Evolutionary conservation across 1,140 invertebrate species (phyloP), one percentile per base, ranked within the genome.

Genomic region (Atta colombica): DNA sequence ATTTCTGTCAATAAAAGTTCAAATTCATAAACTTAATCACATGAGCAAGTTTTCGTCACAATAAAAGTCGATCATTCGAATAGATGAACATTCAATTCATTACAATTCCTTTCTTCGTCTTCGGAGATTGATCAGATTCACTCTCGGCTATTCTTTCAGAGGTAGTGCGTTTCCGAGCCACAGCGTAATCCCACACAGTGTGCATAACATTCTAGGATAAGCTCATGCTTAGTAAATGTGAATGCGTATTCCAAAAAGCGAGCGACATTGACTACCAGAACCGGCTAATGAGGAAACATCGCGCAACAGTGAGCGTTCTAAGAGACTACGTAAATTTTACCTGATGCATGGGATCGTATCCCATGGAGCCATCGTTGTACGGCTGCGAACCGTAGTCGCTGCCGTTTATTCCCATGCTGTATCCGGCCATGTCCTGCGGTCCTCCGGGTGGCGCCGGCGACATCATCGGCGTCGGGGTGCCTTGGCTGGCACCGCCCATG

Each of bases 391-490:
- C 97, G 87, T 97, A 97, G 94, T 98, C 98, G 93, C 98, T 98
- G 85, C 98, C 97, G 87, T 97, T 97, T 91, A 98, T 98, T 53
- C 97, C 97, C 96, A 98, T 97, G 86, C 97, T 97, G 95, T 98
- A 98, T 51, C 98, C 98, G 96, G 98, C 98, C 91, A 97, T 98
- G 94, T 98, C 98, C 94, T 98, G 98, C 2, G 95, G 94, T 69
- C 95, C 96, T 61, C 96, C 95, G 87, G 97, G 97, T 58, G 98
- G 98, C 92, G 98, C 98, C 88, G 98, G 98, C 82, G 98, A 98
- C 98, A 99, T 98, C 97, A 99, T 98, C 63, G 98, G 98, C 91
- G 98, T 98, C 75, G 98, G 97, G 74, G 98, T 98, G 89, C 98
- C 98, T 92, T 98, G 97, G 81, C 97, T 97, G 84, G 97, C 97